Evolutionary conservation across 2,888 invertebrate species (phyloP), one percentile per base, ranked within the genome.

Genomic region (Alitta virens): DNA sequence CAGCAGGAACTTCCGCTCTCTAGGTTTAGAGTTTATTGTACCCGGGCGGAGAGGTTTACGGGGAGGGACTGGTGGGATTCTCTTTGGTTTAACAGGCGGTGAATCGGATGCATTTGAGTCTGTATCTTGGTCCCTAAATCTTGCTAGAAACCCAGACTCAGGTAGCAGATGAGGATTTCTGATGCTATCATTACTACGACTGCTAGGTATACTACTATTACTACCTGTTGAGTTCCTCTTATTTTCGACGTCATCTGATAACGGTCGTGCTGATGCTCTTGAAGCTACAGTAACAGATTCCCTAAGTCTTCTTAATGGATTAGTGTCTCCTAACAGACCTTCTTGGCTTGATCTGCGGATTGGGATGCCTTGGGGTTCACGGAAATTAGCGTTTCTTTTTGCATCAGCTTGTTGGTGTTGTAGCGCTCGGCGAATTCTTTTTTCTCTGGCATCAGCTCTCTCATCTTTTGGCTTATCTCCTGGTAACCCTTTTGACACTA

Each of bases 1-100:
- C 42, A 92, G 83, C 0, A 92, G 91, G 84, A 91, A 89, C 77
- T 91, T 92, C 43, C 92, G 85, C 62, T 90, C 91, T 16, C 91
- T 84, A 0, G 88, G 87, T 75, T 90, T 87, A 38, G 84, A 85
- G 12, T 87, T 85, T 70, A 86, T 85, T 0, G 85, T 84, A 49
- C 75, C 72, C 18, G 80, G 77, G 75, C 88, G 87, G 25, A 86
- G 87, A 24, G 88, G 84, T 69, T 91, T 85, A 0, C 92, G 91
- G 0, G 92, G 92, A 66, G 92, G 81, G 0, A 91, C 91, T 66
- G 91, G 87, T 9, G 23, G 23, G 9, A 46, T 9, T 46, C 46
- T 46, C n/a, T 23, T 16, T 3, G 46, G 46, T 18, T n/a, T 46
- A 5, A 33, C 12, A 12, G 33, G 33, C 7, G 33, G 33, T 33